Evolutionary conservation across 2,888 invertebrate genomes (phyloP), one percentile per base, ranked within the genome.

Genomic region (Lathronympha strigana): DNA sequence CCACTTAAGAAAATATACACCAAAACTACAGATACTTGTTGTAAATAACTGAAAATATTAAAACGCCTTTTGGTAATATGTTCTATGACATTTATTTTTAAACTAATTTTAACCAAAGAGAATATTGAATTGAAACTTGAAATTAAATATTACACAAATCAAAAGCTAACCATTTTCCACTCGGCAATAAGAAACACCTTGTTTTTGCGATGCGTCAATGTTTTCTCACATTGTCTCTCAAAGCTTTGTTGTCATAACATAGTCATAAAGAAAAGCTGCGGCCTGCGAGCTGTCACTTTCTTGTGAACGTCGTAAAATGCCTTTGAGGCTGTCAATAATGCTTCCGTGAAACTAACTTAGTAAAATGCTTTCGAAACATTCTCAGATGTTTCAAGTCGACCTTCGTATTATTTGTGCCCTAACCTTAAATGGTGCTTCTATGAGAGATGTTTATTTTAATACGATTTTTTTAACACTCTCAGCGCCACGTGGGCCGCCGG

Each of bases 251-350:
- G 57, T 57, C 43, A 57, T 57, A 57, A 45, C 28, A 9, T 19
- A 23, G 31, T 57, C 57, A 21, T 57, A 57, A 57, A 57, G 57
- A 57, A 57, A 45, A 19, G 66, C 72, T 72, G 71, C 70, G 58
- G 67, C 68, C 72, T 67, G 69, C 70, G 58, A 67, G 68, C 72
- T 67, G 69, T 73, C 76, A 75, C 79, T 78, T 79, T 80, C 79
- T 70, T 72, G 67, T 58, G 54, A 68, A 55, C 63, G 38, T 73
- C 75, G 68, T 77, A 76, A 78, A 76, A 70, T 54, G 28, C 53
- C 21, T 40, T 50, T 28, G 38, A 61, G 33, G 43, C 47, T 51
- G 61, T 55, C 55, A 55, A 23, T 25, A 25, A 25, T 4, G 57
- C 57, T 57, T 57, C 57, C 57, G 57, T 57, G 43, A 57, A 43